These are phyloP conservation scores for Euwallacea similis DNA, from an alignment of 1,140 invertebrate genomes.

Conservation along the genomic window DNA sequence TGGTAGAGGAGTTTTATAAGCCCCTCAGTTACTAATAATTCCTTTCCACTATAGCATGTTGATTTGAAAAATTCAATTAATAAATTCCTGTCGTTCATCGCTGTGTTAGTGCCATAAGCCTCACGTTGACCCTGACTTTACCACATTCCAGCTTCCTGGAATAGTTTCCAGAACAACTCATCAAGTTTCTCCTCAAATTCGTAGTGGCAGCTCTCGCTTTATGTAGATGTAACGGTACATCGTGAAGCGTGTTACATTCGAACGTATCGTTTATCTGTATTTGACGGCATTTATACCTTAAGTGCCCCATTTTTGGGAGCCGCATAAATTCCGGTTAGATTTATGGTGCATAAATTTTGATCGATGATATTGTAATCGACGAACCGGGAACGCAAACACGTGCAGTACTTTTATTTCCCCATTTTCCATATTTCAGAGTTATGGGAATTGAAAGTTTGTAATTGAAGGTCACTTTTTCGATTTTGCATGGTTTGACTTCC, in stretches of 20 bases:
- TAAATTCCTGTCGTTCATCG: background rate
- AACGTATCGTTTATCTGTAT: conserved; percentile 5
- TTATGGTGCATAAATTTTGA: conserved; percentile 19
- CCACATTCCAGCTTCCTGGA: too few species aligned
- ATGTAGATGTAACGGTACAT: background rate
- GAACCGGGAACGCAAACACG: conserved; percentile 4
- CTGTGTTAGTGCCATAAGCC: background rate
- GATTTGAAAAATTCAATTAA: too few species aligned
- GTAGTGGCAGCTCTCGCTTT: too few species aligned
- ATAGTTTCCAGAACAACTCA: too few species aligned
- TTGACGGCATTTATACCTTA: conserved; percentile 16
- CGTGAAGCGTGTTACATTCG: background rate
- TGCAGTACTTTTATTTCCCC: background rate
- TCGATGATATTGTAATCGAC: conserved; percentile 6
- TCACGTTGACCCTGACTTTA: too few species aligned
- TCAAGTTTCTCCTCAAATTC: too few species aligned
- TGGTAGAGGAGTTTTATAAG: too few species aligned
- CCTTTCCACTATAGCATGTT: too few species aligned
- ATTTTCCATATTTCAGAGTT: background rate
- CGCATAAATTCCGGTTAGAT: conserved; percentile 18
- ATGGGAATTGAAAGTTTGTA: too few species aligned
- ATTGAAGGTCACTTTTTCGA: too few species aligned
- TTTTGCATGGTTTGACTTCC: too few species aligned
- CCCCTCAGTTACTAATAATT: too few species aligned
- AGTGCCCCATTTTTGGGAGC: conserved; percentile 12